Evolutionary conservation across 2,113 vertebrate species (phyloP).

Genomic region (Lepisosteus oculatus): DNA sequence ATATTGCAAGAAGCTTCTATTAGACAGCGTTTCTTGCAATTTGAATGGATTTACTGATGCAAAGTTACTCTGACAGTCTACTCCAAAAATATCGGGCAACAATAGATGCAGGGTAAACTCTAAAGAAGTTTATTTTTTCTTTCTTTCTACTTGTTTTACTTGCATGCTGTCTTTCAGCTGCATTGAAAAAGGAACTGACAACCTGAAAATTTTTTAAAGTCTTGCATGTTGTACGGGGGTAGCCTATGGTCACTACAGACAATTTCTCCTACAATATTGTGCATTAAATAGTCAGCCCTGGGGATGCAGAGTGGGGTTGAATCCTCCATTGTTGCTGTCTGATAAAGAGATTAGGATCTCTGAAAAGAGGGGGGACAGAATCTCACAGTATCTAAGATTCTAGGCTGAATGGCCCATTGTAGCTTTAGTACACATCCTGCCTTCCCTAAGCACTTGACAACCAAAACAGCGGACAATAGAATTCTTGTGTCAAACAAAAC

Average conservation of each 20-base stretch:
- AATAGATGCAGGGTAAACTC: conserved; percentile 19
- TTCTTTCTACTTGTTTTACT: conserved; percentile 26
- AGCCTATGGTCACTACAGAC: conserved; percentile 58
- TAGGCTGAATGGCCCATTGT: conserved; percentile 91
- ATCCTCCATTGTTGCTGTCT: conserved; percentile 79
- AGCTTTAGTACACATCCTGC: conserved; percentile 82
- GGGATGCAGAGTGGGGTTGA: conserved; percentile 64
- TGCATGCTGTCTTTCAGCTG: conserved; percentile 6
- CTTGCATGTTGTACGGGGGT: conserved; percentile 24
- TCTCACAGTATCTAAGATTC: conserved; percentile 75
- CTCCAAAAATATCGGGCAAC: conserved; percentile 17
- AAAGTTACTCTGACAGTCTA: conserved; percentile 32
- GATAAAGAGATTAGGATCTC: conserved; percentile 85
- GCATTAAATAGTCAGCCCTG: conserved; percentile 60
- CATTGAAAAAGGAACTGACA: conserved; percentile 58
- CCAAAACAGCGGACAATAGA: conserved; percentile 78
- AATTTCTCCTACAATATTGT: conserved; percentile 62
- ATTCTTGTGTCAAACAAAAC: conserved; percentile 92
- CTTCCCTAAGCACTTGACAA: conserved; percentile 83
- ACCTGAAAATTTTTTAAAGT: conserved; percentile 39
- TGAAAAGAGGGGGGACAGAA: conserved; percentile 81
- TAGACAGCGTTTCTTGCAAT: conserved; percentile 26
- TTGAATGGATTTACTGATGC: conserved; percentile 46
- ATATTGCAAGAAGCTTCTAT: conserved; percentile 11
- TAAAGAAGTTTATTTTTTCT: conserved; percentile 18